These are phyloP conservation scores for Callosobruchus maculatus DNA, from an alignment of 2,888 invertebrate genomes.

Conservation along the genomic window DNA sequence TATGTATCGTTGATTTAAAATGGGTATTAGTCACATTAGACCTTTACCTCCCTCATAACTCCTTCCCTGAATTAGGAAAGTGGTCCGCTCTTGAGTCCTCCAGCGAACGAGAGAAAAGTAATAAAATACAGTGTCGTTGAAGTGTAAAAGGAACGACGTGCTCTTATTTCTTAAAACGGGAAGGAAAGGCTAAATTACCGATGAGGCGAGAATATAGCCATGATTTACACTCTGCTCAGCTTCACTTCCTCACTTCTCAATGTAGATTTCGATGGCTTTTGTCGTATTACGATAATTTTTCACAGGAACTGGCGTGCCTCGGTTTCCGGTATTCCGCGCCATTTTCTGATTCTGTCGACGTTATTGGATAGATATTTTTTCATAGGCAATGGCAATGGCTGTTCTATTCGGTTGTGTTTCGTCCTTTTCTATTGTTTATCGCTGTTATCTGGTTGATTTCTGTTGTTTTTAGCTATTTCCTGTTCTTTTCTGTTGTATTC, in stretches of 20 bases:
- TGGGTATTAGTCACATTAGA: too few species aligned
- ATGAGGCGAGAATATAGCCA: slow-evolving; percentile 39
- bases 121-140: slow-evolving; percentile 44
- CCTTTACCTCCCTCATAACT: background rate
- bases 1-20: too few species aligned
- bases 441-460: too few species aligned
- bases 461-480: too few species aligned
- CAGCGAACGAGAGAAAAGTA: slow-evolving; percentile 32
- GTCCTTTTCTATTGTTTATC: too few species aligned
- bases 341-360: background rate
- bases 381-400: too few species aligned
- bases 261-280: slow-evolving; percentile 23
- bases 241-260: slow-evolving; percentile 27
- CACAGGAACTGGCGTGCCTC: slow-evolving; percentile 9
- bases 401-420: too few species aligned
- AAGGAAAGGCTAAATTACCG: slow-evolving; percentile 41
- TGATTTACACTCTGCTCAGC: slow-evolving; percentile 39
- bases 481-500: too few species aligned
- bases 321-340: background rate
- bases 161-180: slow-evolving; percentile 39
- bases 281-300: slow-evolving; percentile 25
- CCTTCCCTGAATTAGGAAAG: background rate
- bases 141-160: slow-evolving; percentile 43
- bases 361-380: background rate
- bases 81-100: background rate